These are phyloP conservation scores for Puma concolor DNA, from an alignment of 2,113 vertebrate species.

Conservation along the genomic window DNA sequence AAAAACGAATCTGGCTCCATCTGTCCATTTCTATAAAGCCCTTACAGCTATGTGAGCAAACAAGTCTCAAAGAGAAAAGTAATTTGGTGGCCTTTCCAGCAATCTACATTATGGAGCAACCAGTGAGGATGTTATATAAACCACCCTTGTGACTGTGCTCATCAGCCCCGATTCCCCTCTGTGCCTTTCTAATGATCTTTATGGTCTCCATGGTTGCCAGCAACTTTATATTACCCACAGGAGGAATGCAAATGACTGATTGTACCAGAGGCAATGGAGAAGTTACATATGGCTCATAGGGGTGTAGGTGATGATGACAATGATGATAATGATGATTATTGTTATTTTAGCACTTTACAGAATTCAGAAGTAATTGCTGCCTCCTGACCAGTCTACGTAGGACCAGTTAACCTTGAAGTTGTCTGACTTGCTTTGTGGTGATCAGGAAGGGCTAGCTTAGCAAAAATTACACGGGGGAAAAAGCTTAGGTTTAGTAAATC, in stretches of 20 bases:
- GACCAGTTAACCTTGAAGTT: background rate
- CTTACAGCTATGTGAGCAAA: background rate
- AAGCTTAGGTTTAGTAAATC: background rate
- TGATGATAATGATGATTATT: background rate
- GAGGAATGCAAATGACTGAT: background rate
- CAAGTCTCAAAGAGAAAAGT: background rate
- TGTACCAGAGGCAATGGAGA: background rate
- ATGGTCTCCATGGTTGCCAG: background rate
- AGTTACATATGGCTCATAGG: background rate
- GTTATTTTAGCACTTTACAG: background rate
- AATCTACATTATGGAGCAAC: background rate
- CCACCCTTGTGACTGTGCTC: background rate
- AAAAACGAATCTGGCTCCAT: background rate
- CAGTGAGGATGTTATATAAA: background rate
- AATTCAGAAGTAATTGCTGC: conserved; percentile 11
- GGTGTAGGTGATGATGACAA: background rate
- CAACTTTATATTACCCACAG: background rate
- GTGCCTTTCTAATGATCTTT: background rate
- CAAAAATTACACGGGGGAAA: background rate
- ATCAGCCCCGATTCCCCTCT: background rate
- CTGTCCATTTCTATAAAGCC: background rate
- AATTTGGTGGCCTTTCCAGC: background rate
- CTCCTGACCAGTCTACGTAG: background rate
- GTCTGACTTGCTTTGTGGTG: background rate
- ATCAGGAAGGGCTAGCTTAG: background rate